These are phyloP conservation scores for Marronus borbonicus DNA, from an alignment of 2,888 invertebrate species.

Conservation along the genomic window DNA sequence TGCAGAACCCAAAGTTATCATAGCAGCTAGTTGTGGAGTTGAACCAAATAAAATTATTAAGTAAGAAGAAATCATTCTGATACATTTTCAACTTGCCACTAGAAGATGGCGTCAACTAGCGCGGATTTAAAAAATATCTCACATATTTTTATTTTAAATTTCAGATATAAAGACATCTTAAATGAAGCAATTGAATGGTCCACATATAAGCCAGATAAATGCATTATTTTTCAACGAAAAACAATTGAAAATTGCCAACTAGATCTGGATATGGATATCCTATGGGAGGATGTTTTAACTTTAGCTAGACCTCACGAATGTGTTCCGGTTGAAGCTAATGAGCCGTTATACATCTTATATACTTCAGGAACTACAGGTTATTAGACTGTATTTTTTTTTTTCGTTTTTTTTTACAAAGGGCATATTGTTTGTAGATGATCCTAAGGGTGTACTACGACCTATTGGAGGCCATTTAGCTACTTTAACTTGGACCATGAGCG, in stretches of 20 bases:
- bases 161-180: conserved; percentile 84
- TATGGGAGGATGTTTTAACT: conserved; percentile 83
- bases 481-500: conserved; percentile 87
- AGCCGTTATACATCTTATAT: conserved; percentile 92
- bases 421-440: conserved; percentile 69
- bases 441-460: conserved; percentile 89
- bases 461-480: conserved; percentile 91
- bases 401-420: background rate
- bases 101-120: conserved; percentile 27
- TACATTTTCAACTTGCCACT: background rate
- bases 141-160: background rate
- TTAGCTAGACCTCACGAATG: conserved; percentile 82
- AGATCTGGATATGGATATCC: conserved; percentile 79
- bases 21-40: conserved; percentile 92
- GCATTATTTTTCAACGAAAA: conserved; percentile 87
- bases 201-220: conserved; percentile 81
- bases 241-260: conserved; percentile 77
- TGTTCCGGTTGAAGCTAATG: conserved; percentile 89
- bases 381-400: background rate
- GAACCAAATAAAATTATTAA: conserved; percentile 89
- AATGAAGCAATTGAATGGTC: conserved; percentile 86
- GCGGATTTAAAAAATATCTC: background rate
- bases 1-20: conserved; percentile 89
- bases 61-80: conserved; percentile 67
- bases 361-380: conserved; percentile 91